These are phyloP conservation scores for Daubentonia madagascariensis DNA, from an alignment of 2,113 vertebrate species.

Conservation along the genomic window DNA sequence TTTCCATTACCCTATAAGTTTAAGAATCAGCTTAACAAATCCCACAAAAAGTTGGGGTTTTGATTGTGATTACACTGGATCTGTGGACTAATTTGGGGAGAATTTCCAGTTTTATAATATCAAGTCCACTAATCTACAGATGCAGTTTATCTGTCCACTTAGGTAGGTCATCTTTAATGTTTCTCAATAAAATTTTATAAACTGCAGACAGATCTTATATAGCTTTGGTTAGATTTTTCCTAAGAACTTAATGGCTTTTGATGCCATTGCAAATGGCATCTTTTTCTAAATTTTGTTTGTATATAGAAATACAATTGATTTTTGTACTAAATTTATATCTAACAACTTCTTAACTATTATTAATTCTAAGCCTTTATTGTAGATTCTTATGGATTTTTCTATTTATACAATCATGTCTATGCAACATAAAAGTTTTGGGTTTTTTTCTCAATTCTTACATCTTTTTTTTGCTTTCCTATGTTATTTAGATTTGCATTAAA, in stretches of 20 bases:
- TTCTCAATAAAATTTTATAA: background rate
- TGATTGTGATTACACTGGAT: background rate
- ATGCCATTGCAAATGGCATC: background rate
- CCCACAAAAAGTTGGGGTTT: background rate
- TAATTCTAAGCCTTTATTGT: background rate
- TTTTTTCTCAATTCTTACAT: background rate
- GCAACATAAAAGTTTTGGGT: background rate
- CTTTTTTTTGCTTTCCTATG: slow-evolving; percentile 4
- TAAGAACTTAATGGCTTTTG: background rate
- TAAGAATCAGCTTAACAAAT: background rate
- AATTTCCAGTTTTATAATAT: background rate
- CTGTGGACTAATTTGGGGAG: background rate
- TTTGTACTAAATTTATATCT: background rate
- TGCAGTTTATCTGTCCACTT: background rate
- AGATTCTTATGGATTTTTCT: background rate
- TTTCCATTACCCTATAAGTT: background rate
- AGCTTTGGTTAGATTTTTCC: background rate
- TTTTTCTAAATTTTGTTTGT: slow-evolving; percentile 8
- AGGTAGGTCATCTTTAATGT: background rate
- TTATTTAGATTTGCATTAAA: background rate
- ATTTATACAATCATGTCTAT: background rate
- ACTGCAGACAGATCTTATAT: background rate
- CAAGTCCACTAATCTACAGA: background rate
- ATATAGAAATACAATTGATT: background rate
- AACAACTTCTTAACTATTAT: background rate